Conservation (phyloP, 2,797 vertebrate species). For the Enoplosus armatus region DNA sequence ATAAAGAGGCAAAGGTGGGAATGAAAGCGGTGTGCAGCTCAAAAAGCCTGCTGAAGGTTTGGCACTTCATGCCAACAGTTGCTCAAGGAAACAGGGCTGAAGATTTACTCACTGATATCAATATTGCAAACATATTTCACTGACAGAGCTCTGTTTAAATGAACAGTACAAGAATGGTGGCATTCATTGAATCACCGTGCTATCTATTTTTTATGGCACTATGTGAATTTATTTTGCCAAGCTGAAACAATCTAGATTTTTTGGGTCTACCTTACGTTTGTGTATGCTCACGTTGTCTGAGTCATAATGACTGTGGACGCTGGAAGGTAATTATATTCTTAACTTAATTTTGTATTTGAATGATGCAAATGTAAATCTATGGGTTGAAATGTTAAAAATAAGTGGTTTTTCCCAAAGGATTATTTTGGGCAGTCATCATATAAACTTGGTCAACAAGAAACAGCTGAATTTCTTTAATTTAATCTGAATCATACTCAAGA, state of each 20-base stretch:
- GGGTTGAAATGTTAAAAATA: constrained; percentile 4
- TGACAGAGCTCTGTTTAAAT: not conserved
- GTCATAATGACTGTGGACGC: constrained; percentile 14
- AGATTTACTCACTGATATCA: not conserved
- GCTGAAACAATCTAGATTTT: constrained; percentile 15
- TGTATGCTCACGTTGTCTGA: constrained; percentile 8
- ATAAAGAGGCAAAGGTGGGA: constrained; percentile 12
- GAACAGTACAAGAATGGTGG: not conserved
- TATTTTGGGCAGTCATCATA: not conserved
- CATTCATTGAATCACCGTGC: constrained; percentile 9
- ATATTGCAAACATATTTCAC: constrained; percentile 22
- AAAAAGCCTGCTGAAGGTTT: not conserved
- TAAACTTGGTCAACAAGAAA: not conserved
- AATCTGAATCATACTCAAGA: not conserved
- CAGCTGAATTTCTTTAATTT: not conserved
- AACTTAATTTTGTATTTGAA: constrained; percentile 14
- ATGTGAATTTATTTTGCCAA: constrained; percentile 29
- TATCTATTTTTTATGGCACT: constrained; percentile 21
- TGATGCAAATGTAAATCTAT: constrained; percentile 22
- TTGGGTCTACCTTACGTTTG: not conserved
- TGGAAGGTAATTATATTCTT: constrained; percentile 25
- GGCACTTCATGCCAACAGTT: not conserved
- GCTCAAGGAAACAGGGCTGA: not conserved
- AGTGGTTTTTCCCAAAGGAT: not conserved
- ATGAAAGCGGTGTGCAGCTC: constrained; percentile 10